These are phyloP conservation scores for Dyspetes luteomarginatus DNA, from an alignment of 2,888 invertebrate species.

Conservation along the genomic window DNA sequence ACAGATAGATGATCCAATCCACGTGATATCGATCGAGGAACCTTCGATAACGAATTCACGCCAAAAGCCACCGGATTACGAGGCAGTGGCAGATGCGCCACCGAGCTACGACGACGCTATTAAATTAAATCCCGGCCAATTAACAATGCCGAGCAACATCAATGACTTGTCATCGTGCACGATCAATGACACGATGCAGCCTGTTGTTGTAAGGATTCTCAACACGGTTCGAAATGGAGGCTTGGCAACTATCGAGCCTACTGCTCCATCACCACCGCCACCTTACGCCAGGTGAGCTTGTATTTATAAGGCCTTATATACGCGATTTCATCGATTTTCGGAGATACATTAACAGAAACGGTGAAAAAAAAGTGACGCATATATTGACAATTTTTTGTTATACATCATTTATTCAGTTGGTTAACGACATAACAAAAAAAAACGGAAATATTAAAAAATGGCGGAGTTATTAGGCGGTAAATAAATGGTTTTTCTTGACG, in stretches of 20 bases:
- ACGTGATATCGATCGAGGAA: conserved; percentile 87
- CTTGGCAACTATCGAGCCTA: conserved; percentile 72
- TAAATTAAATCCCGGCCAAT: conserved; percentile 87
- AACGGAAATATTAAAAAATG: no score
- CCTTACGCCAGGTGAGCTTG: conserved; percentile 79
- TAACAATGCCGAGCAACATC: conserved; percentile 77
- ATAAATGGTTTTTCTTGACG: no score
- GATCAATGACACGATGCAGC: conserved; percentile 43
- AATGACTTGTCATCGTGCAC: conserved; percentile 65
- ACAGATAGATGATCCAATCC: conserved; percentile 88
- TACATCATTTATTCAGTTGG: no score
- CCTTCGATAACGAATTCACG: conserved; percentile 85
- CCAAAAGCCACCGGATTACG: conserved; percentile 90
- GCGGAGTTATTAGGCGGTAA: no score
- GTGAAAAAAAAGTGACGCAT: no score
- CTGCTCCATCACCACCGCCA: conserved; percentile 78
- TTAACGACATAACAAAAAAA: no score
- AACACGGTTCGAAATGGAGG: conserved; percentile 69
- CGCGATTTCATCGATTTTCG: no score
- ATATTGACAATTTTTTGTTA: no score
- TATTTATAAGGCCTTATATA: not conserved
- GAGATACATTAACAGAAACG: no score
- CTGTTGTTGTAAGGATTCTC: conserved; percentile 68
- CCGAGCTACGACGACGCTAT: conserved; percentile 90
- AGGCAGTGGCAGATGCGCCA: conserved; percentile 88